Conservation (phyloP, 2,113 vertebrate species). For the Leuciscus idus region DNA sequence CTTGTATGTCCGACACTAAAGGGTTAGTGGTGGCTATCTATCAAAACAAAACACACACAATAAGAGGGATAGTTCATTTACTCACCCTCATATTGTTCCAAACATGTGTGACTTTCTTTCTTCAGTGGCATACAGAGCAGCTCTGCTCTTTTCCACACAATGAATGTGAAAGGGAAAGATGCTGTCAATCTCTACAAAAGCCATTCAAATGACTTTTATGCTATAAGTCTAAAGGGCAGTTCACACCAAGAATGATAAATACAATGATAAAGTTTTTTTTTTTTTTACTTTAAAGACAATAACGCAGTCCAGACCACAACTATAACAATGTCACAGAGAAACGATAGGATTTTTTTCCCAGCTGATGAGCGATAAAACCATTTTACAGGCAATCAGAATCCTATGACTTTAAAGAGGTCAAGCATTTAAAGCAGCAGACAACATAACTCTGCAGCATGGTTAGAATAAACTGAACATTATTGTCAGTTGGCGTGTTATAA, state of each 20-base stretch:
- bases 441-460: neutral
- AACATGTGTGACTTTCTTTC: neutral
- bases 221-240: neutral
- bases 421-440: neutral
- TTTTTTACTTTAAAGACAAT: neutral
- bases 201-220: neutral
- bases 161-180: neutral
- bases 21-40: constrained; percentile 92
- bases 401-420: neutral
- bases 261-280: neutral
- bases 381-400: neutral
- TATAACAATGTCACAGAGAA: neutral
- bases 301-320: neutral
- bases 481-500: neutral
- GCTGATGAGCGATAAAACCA: neutral
- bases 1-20: constrained; percentile 89
- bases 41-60: constrained; percentile 39
- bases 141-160: neutral
- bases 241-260: neutral
- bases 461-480: neutral
- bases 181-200: neutral
- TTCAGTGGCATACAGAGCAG: neutral
- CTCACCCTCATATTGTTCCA: neutral
- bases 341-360: neutral
- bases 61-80: neutral